phyloP scores from a whole-genome alignment of 1,140 invertebrate genomes.

The Vanessa tameamea region DNA sequence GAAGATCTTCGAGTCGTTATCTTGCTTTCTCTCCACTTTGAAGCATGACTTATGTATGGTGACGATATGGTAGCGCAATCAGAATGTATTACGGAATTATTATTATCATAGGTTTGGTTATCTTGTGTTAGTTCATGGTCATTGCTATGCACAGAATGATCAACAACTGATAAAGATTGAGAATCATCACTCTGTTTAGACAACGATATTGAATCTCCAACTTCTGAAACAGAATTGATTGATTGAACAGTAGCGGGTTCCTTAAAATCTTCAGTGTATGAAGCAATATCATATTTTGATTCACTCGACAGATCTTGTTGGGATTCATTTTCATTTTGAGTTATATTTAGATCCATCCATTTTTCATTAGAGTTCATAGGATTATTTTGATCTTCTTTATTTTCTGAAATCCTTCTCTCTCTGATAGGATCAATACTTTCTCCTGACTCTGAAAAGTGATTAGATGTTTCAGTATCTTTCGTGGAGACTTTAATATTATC shows the following conservation, averaged over 20 bases:
- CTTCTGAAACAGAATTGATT: slow-evolving; percentile 63
- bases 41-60: slow-evolving; percentile 84
- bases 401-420: slow-evolving; percentile 26
- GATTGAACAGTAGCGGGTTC: slow-evolving; percentile 55
- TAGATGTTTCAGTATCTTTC: slow-evolving; percentile 32
- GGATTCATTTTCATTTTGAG: slow-evolving; percentile 50
- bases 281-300: slow-evolving; percentile 52
- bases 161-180: slow-evolving; percentile 67
- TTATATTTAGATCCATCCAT: slow-evolving; percentile 48
- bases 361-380: slow-evolving; percentile 49
- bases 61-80: slow-evolving; percentile 84
- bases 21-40: slow-evolving; percentile 87
- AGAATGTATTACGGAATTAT: slow-evolving; percentile 76
- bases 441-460: slow-evolving; percentile 28
- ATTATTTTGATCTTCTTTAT: slow-evolving; percentile 31
- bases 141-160: slow-evolving; percentile 63
- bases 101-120: slow-evolving; percentile 73
- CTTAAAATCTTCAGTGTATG: slow-evolving; percentile 60
- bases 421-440: slow-evolving; percentile 21
- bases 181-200: slow-evolving; percentile 76
- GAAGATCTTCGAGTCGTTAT: slow-evolving; percentile 86
- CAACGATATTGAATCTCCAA: slow-evolving; percentile 63
- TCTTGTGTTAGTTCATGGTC: slow-evolving; percentile 65
- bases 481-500: slow-evolving; percentile 24
- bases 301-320: slow-evolving; percentile 47